Evolutionary conservation across 2,113 vertebrate species (phyloP), one percentile per base, ranked within the genome.

Genomic region (Serilophus lunatus): DNA sequence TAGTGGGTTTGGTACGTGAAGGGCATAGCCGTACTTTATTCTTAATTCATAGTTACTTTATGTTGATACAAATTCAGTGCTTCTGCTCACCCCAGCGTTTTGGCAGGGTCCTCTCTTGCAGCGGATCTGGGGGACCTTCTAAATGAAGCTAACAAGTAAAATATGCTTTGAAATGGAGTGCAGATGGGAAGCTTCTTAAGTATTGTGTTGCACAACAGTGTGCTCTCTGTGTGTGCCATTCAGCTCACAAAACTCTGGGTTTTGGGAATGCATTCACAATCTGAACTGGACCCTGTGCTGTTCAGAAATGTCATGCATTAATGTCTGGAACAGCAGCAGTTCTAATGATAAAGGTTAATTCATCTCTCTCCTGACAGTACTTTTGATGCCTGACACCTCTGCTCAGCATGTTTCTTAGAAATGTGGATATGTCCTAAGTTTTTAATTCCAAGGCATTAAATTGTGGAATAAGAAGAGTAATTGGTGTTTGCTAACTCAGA

Each of bases 101-200:
- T 97, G 97, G 92, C 96, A 79, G 47, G 18, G 81, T 81, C 64
- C n/a, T 78, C 26, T 78, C 36, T 92, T 71, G 53, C 79, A 85
- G 54, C 25, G n/a, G 84, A 96, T 91, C 88, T 76, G 51, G 65
- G 72, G 80, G 75, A 95, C 85, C 64, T 91, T 95, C 75, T 90
- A 90, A 91, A 77, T 95, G 81, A 94, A 84, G 60, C 88, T 94
- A 97, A 94, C 83, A 74, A 96, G 83, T 96, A 95, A 97, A 97
- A 97, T 96, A 90, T 90, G 95, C 79, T 89, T 95, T 93, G 96
- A 90, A 96, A 97, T 96, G 68, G 75, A 94, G 88, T 77, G 86
- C 93, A 96, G 96, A 96, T 92, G 95, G 78, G 76, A 90, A 93
- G 51, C 45, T 17, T 75, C 61, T 57, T 92, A 92, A 97, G 75